Evolutionary conservation across 2,113 vertebrate species (phyloP), one percentile per base, ranked within the genome.

Genomic region (Atherinomorus stipes): DNA sequence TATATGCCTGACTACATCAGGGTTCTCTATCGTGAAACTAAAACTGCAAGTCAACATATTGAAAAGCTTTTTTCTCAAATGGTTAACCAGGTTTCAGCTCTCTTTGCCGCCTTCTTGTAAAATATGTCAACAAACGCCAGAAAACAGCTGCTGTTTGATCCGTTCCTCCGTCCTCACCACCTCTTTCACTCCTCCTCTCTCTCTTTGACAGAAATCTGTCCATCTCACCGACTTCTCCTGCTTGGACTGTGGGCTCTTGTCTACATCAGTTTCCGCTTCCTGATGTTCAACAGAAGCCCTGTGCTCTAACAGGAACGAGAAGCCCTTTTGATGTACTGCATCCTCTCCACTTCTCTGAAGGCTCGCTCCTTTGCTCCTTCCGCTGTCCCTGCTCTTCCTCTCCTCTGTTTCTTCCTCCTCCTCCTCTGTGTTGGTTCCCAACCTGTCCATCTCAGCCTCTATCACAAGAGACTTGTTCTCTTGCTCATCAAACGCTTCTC

Each of bases 131-230:
- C 93, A 93, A 10, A 94, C 91, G 0, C 93, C 92, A 3, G 93
- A 94, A 82, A 93, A 94, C 67, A 93, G 86, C 84, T 91, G 92
- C 64, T 82, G 86, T 69, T 77, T 90, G 81, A 93, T 85, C 26
- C 66, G 57, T 67, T 90, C 90, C 1, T 91, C 89, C 15, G n/a
- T 62, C 74, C 78, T 86, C 64, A 53, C 64, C 7, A 81, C 81
- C 71, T 84, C 83, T 31, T 79, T 85, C 23, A 69, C 45, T 31
- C 59, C 87, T 66, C 74, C 61, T 0, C 47, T 74, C 23, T 67
- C 70, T 16, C 76, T 71, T 26, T 60, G 80, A 64, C 84, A 89
- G 64, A 86, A 87, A 50, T 88, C 85, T 50, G 88, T 90, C 89
- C 90, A 90, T 56, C 84, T 87, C 76, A 81, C 88, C 0, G 67